These are phyloP conservation scores for Terrapene triunguis DNA, from an alignment of 2,113 vertebrate genomes.

Conservation along the genomic window DNA sequence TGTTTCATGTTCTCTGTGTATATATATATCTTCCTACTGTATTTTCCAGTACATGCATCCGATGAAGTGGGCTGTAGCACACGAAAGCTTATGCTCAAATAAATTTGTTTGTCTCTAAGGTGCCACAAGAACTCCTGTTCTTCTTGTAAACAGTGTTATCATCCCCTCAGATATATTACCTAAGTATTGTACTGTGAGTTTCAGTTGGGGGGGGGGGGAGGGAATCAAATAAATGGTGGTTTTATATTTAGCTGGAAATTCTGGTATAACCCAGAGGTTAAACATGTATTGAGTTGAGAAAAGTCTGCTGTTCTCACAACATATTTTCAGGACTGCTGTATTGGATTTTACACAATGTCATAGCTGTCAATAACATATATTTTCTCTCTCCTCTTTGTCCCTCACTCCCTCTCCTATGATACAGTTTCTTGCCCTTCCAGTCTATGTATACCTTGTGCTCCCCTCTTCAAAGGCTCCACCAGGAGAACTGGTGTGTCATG, in stretches of 20 bases:
- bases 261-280: neutral
- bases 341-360: neutral
- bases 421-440: accelerated
- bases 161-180: neutral
- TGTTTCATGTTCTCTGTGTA: too few species aligned
- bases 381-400: neutral
- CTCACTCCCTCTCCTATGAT: neutral
- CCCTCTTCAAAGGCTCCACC: neutral
- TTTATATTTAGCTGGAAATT: neutral
- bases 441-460: neutral
- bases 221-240: neutral
- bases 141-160: neutral
- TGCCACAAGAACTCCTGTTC: too few species aligned
- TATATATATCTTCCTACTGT: too few species aligned
- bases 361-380: neutral
- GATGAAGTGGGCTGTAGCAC: too few species aligned
- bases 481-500: neutral
- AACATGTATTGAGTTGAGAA: neutral
- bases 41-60: too few species aligned
- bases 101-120: too few species aligned
- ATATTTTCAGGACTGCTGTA: neutral
- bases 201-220: neutral
- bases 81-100: too few species aligned
- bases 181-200: neutral
- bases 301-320: neutral